Base-by-base conservation (phyloP, 2,797 vertebrate genomes). In the Cuniculus paca region DNA sequence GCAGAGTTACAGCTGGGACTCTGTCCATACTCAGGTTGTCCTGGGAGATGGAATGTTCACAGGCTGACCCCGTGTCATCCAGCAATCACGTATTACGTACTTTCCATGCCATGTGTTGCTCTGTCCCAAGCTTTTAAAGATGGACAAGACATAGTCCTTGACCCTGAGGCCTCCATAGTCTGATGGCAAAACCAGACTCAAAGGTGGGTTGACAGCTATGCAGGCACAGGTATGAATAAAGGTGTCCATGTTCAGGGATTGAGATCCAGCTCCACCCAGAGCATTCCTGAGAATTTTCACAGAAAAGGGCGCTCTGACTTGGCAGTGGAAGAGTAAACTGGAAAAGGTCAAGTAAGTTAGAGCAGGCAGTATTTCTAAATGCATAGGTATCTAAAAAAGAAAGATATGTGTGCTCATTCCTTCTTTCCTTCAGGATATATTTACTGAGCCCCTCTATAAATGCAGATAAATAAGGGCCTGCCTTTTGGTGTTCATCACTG, bases 81-180 rank as follows among this genome's bases (percentile, higher is more conserved):
- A 48, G 24, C 28, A 20, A 2, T 60, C 54, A 12, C 12, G 0
- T n/a, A 28, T n/a, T 5, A 4, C 75, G n/a, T 78, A 36, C 26
- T 75, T 42, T 65, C n/a, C 70, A 0, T 77, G 86, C 72, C 50
- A 1, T 2, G 1, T 68, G 9, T 36, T 63, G 14, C 42, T 72
- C 77, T 91, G 28, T 93, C 36, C 83, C 85, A 45, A 34, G 54
- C 34, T 74, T 70, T 94, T 82, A 83, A 61, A 93, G 58, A 89
- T 74, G 22, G 48, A 14, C 58, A 78, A 56, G 22, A 45, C 6
- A 11, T 82, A 45, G 20, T 78, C 54, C 31, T 88, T 39, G 24
- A 14, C 88, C 72, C n/a, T 24, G 52, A 91, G 42, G 31, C 54
- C 7, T 60, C n/a, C 72, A 48, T 16, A 74, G 60, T 54, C 42